Evolutionary conservation across 2,113 vertebrate genomes (phyloP).

Genomic region (Python bivittatus): DNA sequence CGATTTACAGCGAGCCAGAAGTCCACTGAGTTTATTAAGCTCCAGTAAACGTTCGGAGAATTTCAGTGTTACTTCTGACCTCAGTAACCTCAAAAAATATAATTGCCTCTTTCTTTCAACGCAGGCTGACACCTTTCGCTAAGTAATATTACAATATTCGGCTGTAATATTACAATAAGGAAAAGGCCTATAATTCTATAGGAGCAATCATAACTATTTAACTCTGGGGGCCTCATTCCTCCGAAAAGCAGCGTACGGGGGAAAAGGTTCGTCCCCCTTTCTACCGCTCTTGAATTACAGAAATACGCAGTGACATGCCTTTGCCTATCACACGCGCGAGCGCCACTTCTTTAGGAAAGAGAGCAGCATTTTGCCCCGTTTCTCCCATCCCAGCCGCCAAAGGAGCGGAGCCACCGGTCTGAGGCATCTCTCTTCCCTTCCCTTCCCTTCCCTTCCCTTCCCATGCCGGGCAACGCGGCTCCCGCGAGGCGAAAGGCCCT

Average conservation of each 20-base stretch:
- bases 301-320: not conserved
- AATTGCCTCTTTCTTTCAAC: not conserved
- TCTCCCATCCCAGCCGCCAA: not conserved
- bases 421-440: not conserved
- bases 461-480: not conserved
- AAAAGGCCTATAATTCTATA: not conserved
- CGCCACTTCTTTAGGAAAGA: too few species aligned
- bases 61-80: not conserved
- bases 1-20: not conserved
- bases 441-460: not conserved
- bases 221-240: not conserved
- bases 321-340: not conserved
- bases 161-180: not conserved
- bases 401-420: not conserved
- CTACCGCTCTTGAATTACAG: not conserved
- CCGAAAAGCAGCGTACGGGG: not conserved
- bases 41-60: not conserved
- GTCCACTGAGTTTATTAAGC: not conserved
- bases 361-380: not conserved
- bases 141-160: not conserved
- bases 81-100: not conserved
- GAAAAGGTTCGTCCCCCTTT: not conserved
- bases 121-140: not conserved
- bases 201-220: not conserved
- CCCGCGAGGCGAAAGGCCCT: not conserved